Evolutionary conservation across 2,797 vertebrate genomes (phyloP).

Genomic region (Propithecus perrieri): DNA sequence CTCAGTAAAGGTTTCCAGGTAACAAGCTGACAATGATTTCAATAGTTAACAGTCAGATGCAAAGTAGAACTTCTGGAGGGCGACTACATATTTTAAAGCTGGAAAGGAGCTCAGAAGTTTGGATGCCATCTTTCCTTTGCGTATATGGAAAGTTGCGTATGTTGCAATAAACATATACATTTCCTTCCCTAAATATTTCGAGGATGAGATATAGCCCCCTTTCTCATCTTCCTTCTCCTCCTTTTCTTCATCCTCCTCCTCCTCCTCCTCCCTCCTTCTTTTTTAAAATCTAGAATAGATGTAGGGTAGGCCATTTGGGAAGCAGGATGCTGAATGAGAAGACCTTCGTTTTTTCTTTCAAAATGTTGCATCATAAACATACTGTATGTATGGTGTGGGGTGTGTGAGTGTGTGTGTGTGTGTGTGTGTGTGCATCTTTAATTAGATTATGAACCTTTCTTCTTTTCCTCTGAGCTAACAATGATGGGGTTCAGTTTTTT

Average conservation of each 20-base stretch:
- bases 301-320: neutral
- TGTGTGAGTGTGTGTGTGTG: neutral
- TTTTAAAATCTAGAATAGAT: neutral
- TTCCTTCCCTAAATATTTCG: neutral
- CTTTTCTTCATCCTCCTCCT: neutral
- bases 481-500: neutral
- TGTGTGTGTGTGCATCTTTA: neutral
- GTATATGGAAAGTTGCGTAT: neutral
- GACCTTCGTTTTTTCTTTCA: too few species aligned
- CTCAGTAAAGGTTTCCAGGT: neutral
- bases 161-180: neutral
- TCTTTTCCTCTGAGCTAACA: neutral
- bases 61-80: neutral
- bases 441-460: conserved; percentile 1
- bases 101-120: neutral
- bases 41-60: neutral
- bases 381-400: neutral
- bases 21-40: neutral
- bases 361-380: neutral
- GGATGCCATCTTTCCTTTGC: neutral
- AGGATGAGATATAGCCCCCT: neutral
- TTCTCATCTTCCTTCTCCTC: neutral
- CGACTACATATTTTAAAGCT: neutral
- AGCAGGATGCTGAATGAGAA: neutral
- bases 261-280: neutral